These are phyloP conservation scores for Zapornia atra DNA, from an alignment of 2,113 vertebrate species.

Conservation along the genomic window DNA sequence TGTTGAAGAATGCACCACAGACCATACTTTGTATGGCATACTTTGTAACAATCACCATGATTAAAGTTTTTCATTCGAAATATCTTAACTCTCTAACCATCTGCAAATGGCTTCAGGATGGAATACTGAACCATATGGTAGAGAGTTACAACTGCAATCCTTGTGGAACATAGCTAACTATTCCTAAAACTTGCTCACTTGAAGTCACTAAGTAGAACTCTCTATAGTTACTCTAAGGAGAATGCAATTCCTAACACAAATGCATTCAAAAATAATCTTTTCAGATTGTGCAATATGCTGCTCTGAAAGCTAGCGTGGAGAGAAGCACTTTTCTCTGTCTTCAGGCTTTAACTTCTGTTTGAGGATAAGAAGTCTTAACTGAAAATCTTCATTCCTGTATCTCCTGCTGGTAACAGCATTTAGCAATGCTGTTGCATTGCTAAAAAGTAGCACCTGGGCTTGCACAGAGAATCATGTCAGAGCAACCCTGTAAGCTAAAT, in stretches of 20 bases:
- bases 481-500: neutral
- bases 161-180: neutral
- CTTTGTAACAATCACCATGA: neutral
- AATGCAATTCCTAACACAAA: neutral
- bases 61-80: neutral
- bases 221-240: neutral
- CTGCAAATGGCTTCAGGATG: constrained; percentile 5
- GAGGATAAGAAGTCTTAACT: constrained; percentile 15
- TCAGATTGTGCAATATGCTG: constrained; percentile 2
- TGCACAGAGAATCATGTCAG: neutral
- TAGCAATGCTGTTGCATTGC: neutral
- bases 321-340: neutral
- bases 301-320: constrained; percentile 15
- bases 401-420: neutral
- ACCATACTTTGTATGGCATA: too few relatives aligned
- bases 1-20: neutral
- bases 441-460: neutral
- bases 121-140: neutral
- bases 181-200: neutral
- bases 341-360: neutral
- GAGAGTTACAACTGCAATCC: neutral
- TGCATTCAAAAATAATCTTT: constrained; percentile 26
- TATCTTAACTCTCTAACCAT: neutral
- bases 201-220: constrained; percentile 5
- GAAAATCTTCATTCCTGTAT: neutral